Percentiles rank a stretch among this genome's conserved stretches.
Conservation (phyloP, 2,888 invertebrate genomes). For the Athripsodes cinereus region DNA sequence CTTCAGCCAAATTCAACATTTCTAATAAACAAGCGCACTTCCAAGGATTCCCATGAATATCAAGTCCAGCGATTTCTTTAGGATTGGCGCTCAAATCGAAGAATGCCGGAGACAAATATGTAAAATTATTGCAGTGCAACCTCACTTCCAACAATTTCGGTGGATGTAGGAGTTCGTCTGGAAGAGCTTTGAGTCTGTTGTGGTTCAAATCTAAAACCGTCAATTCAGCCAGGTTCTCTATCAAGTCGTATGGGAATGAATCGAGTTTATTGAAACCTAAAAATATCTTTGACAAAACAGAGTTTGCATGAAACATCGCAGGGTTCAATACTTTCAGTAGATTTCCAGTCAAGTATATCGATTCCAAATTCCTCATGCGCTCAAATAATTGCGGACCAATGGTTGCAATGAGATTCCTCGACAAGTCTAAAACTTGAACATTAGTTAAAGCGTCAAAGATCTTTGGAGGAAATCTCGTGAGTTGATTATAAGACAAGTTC, state of each 20-base stretch:
- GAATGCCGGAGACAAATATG: neutral
- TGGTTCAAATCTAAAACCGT: neutral
- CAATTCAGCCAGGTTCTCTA: neutral
- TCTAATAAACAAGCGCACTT: slow-evolving; percentile 2
- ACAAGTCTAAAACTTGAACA: neutral
- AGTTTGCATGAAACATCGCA: neutral
- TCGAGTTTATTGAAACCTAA: neutral
- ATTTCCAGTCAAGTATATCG: neutral
- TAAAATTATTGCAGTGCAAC: neutral
- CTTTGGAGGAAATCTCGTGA: neutral
- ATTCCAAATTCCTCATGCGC: neutral
- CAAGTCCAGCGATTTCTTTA: neutral
- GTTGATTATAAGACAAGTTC: neutral
- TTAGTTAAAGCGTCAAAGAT: neutral
- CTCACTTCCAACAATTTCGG: neutral
- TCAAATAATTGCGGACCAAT: neutral
- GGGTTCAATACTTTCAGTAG: neutral
- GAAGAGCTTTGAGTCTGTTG: neutral
- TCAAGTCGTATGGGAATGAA: neutral
- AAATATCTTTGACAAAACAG: neutral
- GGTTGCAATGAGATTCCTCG: neutral
- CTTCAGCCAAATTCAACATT: neutral
- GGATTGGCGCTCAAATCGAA: neutral
- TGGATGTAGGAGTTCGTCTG: neutral
- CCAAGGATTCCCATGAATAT: slow-evolving; percentile 5